phyloP scores from a whole-genome alignment of 2,888 invertebrate species.

The Ectropis crepuscularia region DNA sequence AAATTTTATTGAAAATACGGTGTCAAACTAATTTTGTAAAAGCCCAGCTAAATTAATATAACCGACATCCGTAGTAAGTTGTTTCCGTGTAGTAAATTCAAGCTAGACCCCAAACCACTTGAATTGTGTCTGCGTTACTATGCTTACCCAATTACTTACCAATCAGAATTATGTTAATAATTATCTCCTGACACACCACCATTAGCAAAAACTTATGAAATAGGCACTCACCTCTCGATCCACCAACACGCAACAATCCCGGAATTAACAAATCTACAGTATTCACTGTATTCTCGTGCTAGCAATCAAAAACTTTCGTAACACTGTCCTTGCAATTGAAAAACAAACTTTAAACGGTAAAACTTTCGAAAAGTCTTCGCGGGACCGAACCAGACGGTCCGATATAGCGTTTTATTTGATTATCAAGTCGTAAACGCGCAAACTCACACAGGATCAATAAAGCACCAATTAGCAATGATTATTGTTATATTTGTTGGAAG shows the following conservation, averaged over 20 bases:
- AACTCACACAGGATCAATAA: slow-evolving; percentile 53
- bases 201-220: slow-evolving; percentile 36
- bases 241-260: slow-evolving; percentile 66
- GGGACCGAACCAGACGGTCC: slow-evolving; percentile 29
- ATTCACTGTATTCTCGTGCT: slow-evolving; percentile 40
- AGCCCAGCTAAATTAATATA: too few species aligned
- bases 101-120: slow-evolving; percentile 34
- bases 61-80: too few species aligned
- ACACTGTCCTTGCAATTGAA: slow-evolving; percentile 66
- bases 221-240: slow-evolving; percentile 53
- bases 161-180: not conserved
- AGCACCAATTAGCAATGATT: slow-evolving; percentile 62
- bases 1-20: too few species aligned
- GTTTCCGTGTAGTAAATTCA: slow-evolving; percentile 28
- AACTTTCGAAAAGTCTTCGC: slow-evolving; percentile 46
- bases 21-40: too few species aligned
- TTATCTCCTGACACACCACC: slow-evolving; percentile 47
- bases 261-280: slow-evolving; percentile 64
- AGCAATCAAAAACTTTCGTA: slow-evolving; percentile 60
- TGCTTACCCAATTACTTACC: slow-evolving; percentile 22
- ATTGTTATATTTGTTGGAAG: slow-evolving; percentile 38
- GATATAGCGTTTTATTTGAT: slow-evolving; percentile 31
- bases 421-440: slow-evolving; percentile 33
- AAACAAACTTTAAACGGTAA: slow-evolving; percentile 56
- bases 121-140: slow-evolving; percentile 14